Conservation (phyloP, 1,140 invertebrate species). For the Stegodyphus dumicola region DNA sequence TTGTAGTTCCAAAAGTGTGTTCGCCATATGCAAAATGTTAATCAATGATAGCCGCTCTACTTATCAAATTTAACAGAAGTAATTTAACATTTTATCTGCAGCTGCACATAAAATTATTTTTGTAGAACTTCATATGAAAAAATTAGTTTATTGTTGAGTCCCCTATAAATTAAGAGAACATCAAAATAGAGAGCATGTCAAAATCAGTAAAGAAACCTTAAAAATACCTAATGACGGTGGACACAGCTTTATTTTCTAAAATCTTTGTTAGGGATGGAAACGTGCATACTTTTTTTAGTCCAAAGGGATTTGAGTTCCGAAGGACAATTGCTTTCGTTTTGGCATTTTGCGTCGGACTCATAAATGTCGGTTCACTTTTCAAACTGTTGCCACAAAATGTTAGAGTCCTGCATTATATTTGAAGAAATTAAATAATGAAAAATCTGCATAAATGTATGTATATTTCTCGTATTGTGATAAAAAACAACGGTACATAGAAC, state of each 20-base stretch:
- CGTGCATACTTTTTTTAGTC: background rate
- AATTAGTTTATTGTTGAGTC: background rate
- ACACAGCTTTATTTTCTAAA: background rate
- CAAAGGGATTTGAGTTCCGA: too few species aligned
- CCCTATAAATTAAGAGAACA: background rate
- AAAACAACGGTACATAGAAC: too few species aligned
- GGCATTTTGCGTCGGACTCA: too few species aligned
- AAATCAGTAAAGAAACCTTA: background rate
- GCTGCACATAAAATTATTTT: slow-evolving; percentile 1
- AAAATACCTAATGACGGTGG: slow-evolving; percentile 3
- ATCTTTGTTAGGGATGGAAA: background rate
- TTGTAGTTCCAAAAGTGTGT: too few species aligned
- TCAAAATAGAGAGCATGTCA: background rate
- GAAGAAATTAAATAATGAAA: too few species aligned
- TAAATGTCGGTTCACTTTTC: too few species aligned
- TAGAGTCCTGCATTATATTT: too few species aligned
- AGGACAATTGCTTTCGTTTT: too few species aligned
- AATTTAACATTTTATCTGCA: slow-evolving; percentile 1
- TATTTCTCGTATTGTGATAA: too few species aligned
- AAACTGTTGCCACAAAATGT: too few species aligned
- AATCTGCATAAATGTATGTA: too few species aligned
- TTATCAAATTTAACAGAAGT: background rate
- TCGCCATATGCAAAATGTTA: background rate
- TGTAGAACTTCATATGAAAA: background rate
- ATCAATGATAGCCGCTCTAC: background rate